A percentile compares a stretch with the other conserved stretches of the same genome.
Evolutionary conservation across 2,113 vertebrate genomes (phyloP).

Genomic region (Collichthys lucidus): DNA sequence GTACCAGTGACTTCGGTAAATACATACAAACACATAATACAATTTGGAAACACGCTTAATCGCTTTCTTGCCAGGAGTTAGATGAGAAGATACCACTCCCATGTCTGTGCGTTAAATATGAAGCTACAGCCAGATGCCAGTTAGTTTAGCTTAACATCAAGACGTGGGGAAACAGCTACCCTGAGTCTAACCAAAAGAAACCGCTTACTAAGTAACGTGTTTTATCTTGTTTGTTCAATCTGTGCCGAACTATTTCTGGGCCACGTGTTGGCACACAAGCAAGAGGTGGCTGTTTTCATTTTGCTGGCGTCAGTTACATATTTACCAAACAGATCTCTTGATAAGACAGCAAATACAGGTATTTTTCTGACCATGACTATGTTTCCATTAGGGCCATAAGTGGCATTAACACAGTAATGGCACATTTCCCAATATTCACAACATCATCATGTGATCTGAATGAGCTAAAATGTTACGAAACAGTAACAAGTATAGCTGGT

Average conservation of each 20-base stretch:
- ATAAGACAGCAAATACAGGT: neutral
- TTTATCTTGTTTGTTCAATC: neutral
- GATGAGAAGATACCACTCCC: neutral
- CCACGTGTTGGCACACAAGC: neutral
- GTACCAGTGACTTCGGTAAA: constrained; percentile 96
- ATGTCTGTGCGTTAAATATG: neutral
- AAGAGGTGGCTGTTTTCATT: too few relatives aligned
- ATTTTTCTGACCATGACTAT: too few relatives aligned
- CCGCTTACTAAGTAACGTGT: neutral
- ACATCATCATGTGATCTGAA: neutral
- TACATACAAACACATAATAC: neutral
- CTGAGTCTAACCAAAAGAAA: neutral
- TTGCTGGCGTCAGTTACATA: neutral
- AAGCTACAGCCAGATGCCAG: neutral
- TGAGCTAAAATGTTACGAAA: neutral
- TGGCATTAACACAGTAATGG: neutral
- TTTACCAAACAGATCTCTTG: neutral
- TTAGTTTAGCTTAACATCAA: neutral
- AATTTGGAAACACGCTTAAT: neutral
- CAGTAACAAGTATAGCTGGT: neutral
- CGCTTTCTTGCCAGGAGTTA: neutral
- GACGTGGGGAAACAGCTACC: neutral
- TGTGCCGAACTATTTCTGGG: neutral
- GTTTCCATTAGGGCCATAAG: neutral
- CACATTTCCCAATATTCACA: neutral